Conservation (phyloP, 2,113 vertebrate genomes). For the Prietella phreatophila region DNA sequence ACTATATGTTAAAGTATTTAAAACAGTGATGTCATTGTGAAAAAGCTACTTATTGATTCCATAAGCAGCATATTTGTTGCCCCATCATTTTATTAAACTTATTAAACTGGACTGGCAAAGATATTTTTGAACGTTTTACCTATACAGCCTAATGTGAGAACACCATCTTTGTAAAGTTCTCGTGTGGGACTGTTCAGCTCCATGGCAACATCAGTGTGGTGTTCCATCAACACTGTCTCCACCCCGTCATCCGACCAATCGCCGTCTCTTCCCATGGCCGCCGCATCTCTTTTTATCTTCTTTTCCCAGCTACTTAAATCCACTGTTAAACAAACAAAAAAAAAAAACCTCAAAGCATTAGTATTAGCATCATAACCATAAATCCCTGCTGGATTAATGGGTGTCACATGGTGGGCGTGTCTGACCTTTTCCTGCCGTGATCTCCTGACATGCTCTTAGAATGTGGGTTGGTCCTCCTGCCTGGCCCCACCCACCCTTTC, state of each 20-base stretch:
- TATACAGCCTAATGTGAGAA: conserved; percentile 87
- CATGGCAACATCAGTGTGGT: conserved; percentile 78
- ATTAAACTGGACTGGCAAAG: neutral
- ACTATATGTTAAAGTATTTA: neutral
- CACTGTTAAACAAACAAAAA: conserved; percentile 66
- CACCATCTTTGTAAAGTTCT: conserved; percentile 86
- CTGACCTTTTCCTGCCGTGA: conserved; percentile 81
- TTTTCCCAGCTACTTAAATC: conserved; percentile 87
- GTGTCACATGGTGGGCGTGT: neutral
- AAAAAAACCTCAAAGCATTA: conserved; percentile 3
- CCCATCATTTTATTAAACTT: neutral
- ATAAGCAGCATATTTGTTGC: neutral
- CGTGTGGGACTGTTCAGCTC: conserved; percentile 70
- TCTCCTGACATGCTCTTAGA: conserved; percentile 82
- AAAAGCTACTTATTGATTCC: neutral
- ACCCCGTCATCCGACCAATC: conserved; percentile 71
- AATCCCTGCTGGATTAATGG: neutral
- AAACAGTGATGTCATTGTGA: neutral
- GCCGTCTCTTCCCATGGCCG: conserved; percentile 67
- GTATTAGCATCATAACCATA: too few species aligned
- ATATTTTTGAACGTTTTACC: conserved; percentile 63
- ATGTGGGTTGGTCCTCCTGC: conserved; percentile 83
- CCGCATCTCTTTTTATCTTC: conserved; percentile 82
- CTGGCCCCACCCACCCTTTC: conserved; percentile 74
- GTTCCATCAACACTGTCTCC: conserved; percentile 75